phyloP scores from a whole-genome alignment of 2,113 vertebrate species.

The Nannospalax galili region DNA sequence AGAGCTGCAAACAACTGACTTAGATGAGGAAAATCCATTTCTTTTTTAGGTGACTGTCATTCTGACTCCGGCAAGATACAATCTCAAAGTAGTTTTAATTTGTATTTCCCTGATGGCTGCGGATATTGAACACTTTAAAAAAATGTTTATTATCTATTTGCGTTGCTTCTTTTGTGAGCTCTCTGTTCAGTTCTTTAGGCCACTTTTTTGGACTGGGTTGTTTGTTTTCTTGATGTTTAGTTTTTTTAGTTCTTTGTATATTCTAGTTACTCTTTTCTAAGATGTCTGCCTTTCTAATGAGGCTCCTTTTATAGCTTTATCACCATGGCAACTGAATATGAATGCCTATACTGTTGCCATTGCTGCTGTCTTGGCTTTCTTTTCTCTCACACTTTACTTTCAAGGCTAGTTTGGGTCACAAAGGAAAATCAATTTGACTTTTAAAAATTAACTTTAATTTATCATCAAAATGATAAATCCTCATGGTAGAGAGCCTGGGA shows the following conservation, averaged over 20 bases:
- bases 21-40: background rate
- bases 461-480: background rate
- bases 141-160: background rate
- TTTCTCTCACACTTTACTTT: background rate
- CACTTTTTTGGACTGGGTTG: background rate
- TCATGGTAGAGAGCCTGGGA: background rate
- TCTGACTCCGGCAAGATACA: background rate
- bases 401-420: background rate
- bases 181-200: background rate
- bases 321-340: background rate
- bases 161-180: background rate
- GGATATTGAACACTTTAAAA: background rate
- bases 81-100: background rate
- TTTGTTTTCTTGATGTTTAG: background rate
- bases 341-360: background rate
- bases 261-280: background rate
- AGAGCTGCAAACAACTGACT: too few species aligned
- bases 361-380: background rate
- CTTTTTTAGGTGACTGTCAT: background rate
- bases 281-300: background rate
- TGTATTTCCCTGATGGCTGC: background rate
- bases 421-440: background rate
- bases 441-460: slow-evolving; percentile 13
- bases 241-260: background rate
- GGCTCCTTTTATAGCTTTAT: background rate